Evolutionary conservation across 1,140 invertebrate species (phyloP).

Genomic region (Orchesella cincta): DNA sequence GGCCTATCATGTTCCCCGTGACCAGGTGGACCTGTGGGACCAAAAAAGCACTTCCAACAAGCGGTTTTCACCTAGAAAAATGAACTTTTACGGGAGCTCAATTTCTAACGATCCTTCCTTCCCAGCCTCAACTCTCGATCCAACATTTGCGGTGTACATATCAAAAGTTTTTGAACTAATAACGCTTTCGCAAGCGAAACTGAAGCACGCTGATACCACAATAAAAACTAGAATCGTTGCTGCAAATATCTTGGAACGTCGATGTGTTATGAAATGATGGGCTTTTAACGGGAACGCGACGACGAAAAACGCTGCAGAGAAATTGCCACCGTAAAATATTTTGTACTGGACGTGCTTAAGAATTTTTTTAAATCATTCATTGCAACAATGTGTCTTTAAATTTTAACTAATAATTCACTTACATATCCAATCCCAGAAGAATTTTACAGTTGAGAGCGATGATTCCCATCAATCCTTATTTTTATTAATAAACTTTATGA

Average conservation of each 20-base stretch:
- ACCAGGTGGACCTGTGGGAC: too few relatives aligned
- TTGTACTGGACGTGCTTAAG: not conserved
- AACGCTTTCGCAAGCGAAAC: not conserved
- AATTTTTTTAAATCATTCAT: not conserved
- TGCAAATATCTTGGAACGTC: not conserved
- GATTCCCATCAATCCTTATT: too few relatives aligned
- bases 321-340: constrained; percentile 7
- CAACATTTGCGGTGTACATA: not conserved
- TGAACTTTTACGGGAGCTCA: too few relatives aligned
- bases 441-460: not conserved
- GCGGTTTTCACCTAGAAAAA: too few relatives aligned
- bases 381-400: not conserved
- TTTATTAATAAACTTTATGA: too few relatives aligned
- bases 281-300: not conserved
- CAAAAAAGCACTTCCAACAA: too few relatives aligned
- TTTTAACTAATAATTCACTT: not conserved
- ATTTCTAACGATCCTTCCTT: too few relatives aligned
- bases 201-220: not conserved
- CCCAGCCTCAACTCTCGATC: too few relatives aligned
- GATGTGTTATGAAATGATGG: not conserved
- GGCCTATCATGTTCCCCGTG: too few relatives aligned
- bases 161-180: not conserved
- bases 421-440: constrained; percentile 18
- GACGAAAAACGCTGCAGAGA: not conserved
- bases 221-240: not conserved